Base-by-base conservation (phyloP, 1,140 invertebrate genomes). In the Cyrtorhinus lividipennis region DNA sequence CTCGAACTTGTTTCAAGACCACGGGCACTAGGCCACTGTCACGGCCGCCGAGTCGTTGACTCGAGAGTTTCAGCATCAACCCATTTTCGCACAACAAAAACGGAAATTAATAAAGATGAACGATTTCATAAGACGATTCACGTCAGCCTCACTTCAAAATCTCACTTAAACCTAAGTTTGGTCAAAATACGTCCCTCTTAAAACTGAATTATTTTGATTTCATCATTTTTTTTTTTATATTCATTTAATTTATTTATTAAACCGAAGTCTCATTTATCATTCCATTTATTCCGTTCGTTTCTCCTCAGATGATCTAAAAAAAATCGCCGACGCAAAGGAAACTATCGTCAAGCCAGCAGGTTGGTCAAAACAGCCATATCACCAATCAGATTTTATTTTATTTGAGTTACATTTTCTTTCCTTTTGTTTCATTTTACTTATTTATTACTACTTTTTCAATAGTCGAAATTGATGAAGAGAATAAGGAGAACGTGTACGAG, bases 381-480 rank as follows among this genome's bases (percentile, higher is more conserved):
- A n/a, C n/a, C 5, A 59, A n/a, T 38, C 18, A 63, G 2, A 15
- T 60, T 61, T 58, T 60, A 25, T 58, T 58, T 63, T 63, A 60
- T 58, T 27, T n/a, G 5, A 44, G 56, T 63, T 63, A 23, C 59
- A 64, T 18, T 60, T 44, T 45, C 38, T 1, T 38, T 24, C 30
- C 46, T 62, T 22, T n/a, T 62, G 13, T 58, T 58, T 58, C 30
- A 62, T 44, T 62, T 38, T 48, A 1, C 24, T 64, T 27, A 44
- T 56, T 18, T 24, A 24, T 60, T 22, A 58, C 24, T 63, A 53
- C 59, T 63, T 62, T 66, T 66, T 56, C 26, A 56, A 30, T 59
- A 48, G 63, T 64, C 22, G 64, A 65, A 62, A 60, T 65, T 20
- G 64, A 66, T 60, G 64, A 64, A 61, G 64, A 66, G 26, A 65